Conservation (phyloP, 2,113 vertebrate species). For the Platanista minor region DNA sequence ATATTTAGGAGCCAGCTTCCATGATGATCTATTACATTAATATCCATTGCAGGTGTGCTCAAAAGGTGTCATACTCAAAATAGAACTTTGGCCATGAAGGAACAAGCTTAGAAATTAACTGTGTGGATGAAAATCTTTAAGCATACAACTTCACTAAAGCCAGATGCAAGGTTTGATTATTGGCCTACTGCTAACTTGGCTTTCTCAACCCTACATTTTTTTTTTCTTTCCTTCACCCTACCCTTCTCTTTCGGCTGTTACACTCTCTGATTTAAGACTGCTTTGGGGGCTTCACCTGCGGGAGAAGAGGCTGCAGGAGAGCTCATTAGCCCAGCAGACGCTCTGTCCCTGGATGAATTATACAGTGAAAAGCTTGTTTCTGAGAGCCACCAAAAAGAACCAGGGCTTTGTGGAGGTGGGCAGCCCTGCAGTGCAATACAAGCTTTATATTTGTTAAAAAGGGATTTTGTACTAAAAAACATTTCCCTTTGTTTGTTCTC, state of each 20-base stretch:
- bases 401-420: conserved; percentile 64
- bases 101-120: conserved; percentile 62
- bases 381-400: conserved; percentile 49
- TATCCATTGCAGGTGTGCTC: conserved; percentile 58
- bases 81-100: conserved; percentile 45
- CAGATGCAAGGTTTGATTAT: not conserved
- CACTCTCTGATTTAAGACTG: conserved; percentile 67
- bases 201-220: conserved; percentile 38
- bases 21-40: conserved; percentile 70
- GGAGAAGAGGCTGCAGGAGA: conserved; percentile 77
- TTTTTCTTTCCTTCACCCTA: not conserved
- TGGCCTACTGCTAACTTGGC: conserved; percentile 21
- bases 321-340: conserved; percentile 78
- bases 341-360: conserved; percentile 64
- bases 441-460: conserved; percentile 71
- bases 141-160: conserved; percentile 51
- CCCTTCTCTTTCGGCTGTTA: conserved; percentile 35
- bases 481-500: conserved; percentile 69
- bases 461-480: conserved; percentile 68
- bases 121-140: conserved; percentile 41
- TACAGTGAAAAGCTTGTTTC: conserved; percentile 69
- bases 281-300: conserved; percentile 69
- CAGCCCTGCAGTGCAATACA: conserved; percentile 69
- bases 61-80: conserved; percentile 60
- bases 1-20: conserved; percentile 53